phyloP scores from a whole-genome alignment of 2,797 vertebrate genomes.

The Cheirogaleus major region DNA sequence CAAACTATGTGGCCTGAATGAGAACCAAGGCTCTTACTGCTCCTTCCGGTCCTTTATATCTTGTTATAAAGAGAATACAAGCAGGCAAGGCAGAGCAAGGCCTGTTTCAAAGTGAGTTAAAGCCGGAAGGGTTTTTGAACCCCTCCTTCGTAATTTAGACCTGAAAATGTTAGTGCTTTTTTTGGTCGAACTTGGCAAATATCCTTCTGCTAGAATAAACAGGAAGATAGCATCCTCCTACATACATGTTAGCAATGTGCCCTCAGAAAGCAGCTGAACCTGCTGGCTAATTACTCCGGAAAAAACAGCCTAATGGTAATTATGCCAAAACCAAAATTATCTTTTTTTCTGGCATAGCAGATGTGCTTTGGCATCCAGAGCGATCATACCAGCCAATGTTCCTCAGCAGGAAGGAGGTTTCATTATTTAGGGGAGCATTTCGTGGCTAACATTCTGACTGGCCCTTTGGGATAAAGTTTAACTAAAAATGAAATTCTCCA shows the following conservation, averaged over 20 bases:
- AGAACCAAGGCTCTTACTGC: background rate
- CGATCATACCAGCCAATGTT: constrained; percentile 18
- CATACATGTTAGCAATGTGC: background rate
- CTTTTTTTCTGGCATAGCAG: background rate
- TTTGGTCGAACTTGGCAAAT: constrained; percentile 16
- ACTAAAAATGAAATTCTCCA: constrained; percentile 17
- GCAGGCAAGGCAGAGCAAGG: background rate
- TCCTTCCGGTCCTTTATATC: background rate
- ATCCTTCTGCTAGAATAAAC: constrained; percentile 39
- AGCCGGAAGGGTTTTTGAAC: background rate
- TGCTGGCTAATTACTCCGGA: constrained; percentile 37
- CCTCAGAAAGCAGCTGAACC: constrained; percentile 42
- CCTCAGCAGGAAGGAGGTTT: constrained; percentile 41
- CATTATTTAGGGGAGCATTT: constrained; percentile 30
- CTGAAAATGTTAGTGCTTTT: constrained; percentile 9
- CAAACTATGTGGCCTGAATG: background rate
- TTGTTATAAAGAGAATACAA: constrained; percentile 4
- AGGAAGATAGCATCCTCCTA: constrained; percentile 23
- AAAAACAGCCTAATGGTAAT: constrained; percentile 43
- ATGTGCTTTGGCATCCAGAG: constrained; percentile 41
- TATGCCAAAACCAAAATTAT: constrained; percentile 49
- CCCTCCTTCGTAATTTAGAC: background rate
- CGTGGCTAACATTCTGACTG: background rate
- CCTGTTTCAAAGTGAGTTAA: background rate
- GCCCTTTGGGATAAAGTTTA: constrained; percentile 4